These are phyloP conservation scores for Xenopus tropicalis DNA, from an alignment of 2,113 vertebrate species.

Conservation along the genomic window UCB_Xtro_10.0 CM004444.2:33186501-33187000, in stretches of 20 bases:
- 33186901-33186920: constrained; percentile 19
- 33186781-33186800: background rate
- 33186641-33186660: too few species aligned
- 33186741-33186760: background rate
- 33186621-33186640: too few species aligned
- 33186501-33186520: too few species aligned
- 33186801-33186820: background rate
- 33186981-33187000: background rate
- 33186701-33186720: too few species aligned
- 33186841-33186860: background rate
- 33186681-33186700: too few species aligned
- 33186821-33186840: constrained; percentile 1
- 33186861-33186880: background rate
- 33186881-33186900: background rate
- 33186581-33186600: too few species aligned
- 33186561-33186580: too few species aligned
- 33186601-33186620: too few species aligned
- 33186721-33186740: too few species aligned
- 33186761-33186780: background rate
- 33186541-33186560: too few species aligned
- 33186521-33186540: too few species aligned
- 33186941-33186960: background rate
- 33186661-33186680: too few species aligned
- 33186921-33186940: background rate
- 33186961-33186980: constrained; percentile 5